Evolutionary conservation across 1,140 invertebrate genomes (phyloP), one percentile per base, ranked within the genome.

Genomic region (Drosophila seguyi): DNA sequence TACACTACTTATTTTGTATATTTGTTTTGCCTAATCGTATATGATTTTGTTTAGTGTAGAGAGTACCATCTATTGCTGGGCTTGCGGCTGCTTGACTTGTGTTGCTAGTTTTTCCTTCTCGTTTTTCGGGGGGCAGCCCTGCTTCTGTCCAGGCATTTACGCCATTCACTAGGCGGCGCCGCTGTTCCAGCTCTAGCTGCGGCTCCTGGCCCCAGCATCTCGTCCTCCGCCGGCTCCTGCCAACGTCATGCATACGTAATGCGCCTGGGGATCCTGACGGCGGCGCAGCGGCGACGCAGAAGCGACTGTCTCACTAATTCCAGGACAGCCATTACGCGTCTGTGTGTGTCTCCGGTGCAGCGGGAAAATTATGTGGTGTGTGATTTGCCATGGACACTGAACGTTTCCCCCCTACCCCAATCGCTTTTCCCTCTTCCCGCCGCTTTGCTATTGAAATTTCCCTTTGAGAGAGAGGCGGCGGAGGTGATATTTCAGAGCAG

Each of bases 341-440:
- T 56, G 38, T 69, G 44, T 62, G 67, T 75, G 41, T 68, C 39
- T 79, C 38, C 69, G 74, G 74, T 90, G 85, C 85, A 90, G 78
- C 86, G 71, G 86, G 69, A 83, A 90, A 90, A 90, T 90, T 85
- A 90, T 90, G 85, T 90, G 81, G 85, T 81, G 69, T 88, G 85
- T 85, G 84, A 88, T 90, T 90, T 83, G 84, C 83, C 79, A 87
- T 82, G 76, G 83, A 79, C 81, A 75, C 61, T 56, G 73, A 61
- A 75, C 67, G 42, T 56, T 73, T 63, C 69, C 44, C 55, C 45
- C 50, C 61, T 63, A 58, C 44, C 55, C 45, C 50, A 50, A 55
- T 59, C 50, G 45, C 61, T 75, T 42, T 73, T 53, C 31, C 20
- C 50, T 22, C 66, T 45, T 6, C 55, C 53, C 14, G 31, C 48